These are phyloP conservation scores for Acleris holmiana DNA, from an alignment of 2,888 invertebrate genomes.

Conservation along the genomic window DNA sequence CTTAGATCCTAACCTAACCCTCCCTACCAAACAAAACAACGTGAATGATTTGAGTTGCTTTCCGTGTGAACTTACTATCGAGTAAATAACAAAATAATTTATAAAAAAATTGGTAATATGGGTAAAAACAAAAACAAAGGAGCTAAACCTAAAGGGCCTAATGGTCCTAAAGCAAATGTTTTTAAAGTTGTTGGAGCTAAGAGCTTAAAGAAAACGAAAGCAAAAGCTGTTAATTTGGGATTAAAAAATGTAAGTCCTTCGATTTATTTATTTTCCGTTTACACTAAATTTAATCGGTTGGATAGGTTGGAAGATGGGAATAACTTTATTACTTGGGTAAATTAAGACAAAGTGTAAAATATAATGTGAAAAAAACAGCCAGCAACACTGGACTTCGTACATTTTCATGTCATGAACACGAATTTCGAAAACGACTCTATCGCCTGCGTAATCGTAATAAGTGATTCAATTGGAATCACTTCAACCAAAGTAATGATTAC, in stretches of 20 bases:
- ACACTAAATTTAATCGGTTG: background rate
- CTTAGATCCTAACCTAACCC: background rate
- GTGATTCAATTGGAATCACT: too few relatives aligned
- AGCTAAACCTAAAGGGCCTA: constrained; percentile 48
- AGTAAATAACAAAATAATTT: background rate
- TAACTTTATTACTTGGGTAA: too few relatives aligned
- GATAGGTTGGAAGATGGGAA: too few relatives aligned
- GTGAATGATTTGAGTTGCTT: background rate
- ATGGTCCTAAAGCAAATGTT: constrained; percentile 66
- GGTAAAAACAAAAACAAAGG: constrained; percentile 75
- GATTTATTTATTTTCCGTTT: background rate
- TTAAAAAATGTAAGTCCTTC: constrained; percentile 69
- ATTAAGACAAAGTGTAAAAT: too few relatives aligned
- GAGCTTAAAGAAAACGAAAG: constrained; percentile 76
- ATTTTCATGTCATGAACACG: too few relatives aligned
- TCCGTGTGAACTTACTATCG: too few relatives aligned
- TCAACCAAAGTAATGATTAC: too few relatives aligned
- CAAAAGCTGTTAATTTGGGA: constrained; percentile 74
- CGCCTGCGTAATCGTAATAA: too few relatives aligned
- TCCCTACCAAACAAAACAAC: background rate
- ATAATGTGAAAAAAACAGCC: too few relatives aligned
- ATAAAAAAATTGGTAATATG: constrained; percentile 50
- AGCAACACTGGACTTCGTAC: too few relatives aligned
- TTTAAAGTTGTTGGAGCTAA: constrained; percentile 80
- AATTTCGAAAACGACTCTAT: too few relatives aligned